Percentiles rank a stretch among this genome's conserved stretches.
phyloP scores from a whole-genome alignment of 1,140 invertebrate genomes.

The Brachionus sp. region DNA sequence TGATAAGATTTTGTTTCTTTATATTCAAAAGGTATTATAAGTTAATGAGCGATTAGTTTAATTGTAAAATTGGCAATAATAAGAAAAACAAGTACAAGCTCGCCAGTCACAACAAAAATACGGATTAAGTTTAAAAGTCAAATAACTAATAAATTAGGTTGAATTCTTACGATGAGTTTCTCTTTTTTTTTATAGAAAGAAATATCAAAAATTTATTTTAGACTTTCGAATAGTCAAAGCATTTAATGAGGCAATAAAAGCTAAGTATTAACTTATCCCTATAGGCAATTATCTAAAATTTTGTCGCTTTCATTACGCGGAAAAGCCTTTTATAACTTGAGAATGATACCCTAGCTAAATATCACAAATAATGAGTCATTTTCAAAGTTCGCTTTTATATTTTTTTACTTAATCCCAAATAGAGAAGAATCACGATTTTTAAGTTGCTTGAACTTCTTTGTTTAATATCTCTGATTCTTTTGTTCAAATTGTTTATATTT shows the following conservation, averaged over 20 bases:
- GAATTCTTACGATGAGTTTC: not conserved
- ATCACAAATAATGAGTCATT: not conserved
- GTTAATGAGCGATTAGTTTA: slow-evolving; percentile 35
- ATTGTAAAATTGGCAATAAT: not conserved
- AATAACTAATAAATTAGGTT: not conserved
- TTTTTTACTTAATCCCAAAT: not conserved
- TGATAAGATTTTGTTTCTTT: not conserved
- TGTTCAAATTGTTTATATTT: not conserved
- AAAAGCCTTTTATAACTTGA: not conserved
- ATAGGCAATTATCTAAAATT: not conserved
- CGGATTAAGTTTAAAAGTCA: not conserved
- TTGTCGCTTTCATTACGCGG: not conserved
- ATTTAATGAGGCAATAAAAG: not conserved
- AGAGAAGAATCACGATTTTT: not conserved
- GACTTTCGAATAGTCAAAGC: not conserved
- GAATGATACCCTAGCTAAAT: not conserved
- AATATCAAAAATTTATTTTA: not conserved
- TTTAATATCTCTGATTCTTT: not conserved
- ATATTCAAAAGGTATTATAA: slow-evolving; percentile 23
- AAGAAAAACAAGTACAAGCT: slow-evolving; percentile 3
- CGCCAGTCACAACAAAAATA: not conserved
- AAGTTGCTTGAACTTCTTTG: not conserved
- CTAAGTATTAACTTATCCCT: not conserved
- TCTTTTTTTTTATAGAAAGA: not conserved
- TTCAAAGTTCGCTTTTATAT: not conserved